Base-by-base conservation (phyloP, 2,797 vertebrate species). In the Nyctibius grandis region DNA sequence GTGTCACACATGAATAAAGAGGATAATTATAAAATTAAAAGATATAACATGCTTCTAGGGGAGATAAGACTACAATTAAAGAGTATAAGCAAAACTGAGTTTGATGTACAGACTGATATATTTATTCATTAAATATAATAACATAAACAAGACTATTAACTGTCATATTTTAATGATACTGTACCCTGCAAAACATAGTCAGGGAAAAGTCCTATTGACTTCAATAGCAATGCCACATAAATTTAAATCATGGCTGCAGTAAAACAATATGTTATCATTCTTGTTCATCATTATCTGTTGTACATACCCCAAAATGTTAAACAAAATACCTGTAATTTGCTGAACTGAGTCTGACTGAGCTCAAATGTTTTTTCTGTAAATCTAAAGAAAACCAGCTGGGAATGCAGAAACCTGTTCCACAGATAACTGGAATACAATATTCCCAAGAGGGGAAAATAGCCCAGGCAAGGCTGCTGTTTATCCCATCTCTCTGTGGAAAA, bases 21-120 rank as follows among this genome's bases (percentile, higher is more conserved):
- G 90, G 88, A 95, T 97, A 97, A 96, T 97, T 96, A 93, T 97
- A 96, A 97, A 97, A 97, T 95, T 93, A 95, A 96, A 97, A 96
- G 90, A 93, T 95, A 96, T 95, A 96, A 80, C 89, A 21, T 92
- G 93, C 87, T 95, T 96, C 91, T 91, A 92, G 68, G 89, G 86
- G 90, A 93, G 94, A 96, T 95, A 96, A 96, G 94, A 94, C 94
- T 96, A 95, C 95, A 97, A 96, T 96, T 95, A 97, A 91, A 97
- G 77, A 96, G 95, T 83, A 95, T 97, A 97, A 97, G 97, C 94
- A 97, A 96, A 97, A 93, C 70, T 8, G 75, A 88, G 59, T 93
- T 95, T 97, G 97, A 97, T 94, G 93, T 91, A 94, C 94, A 97
- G 96, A 89, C 87, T 95, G 96, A 95, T 96, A 93, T 94, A 96